Evolutionary conservation across 2,797 vertebrate genomes (phyloP).

Genomic region (Morus bassanus): DNA sequence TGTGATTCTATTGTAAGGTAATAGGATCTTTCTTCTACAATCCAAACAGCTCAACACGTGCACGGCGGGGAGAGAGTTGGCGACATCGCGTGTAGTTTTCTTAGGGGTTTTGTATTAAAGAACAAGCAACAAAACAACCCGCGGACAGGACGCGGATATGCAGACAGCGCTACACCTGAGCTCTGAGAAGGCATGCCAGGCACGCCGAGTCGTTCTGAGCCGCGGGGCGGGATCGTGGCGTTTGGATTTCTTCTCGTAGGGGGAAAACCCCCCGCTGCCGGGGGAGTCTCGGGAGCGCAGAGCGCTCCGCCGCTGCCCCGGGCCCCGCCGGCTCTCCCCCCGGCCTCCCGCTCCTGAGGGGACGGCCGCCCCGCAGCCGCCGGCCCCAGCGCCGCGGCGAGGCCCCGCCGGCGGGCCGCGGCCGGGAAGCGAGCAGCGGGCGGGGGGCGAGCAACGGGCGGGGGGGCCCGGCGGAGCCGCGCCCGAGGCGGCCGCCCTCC

Average conservation of each 20-base stretch:
- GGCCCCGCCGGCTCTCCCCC: background rate
- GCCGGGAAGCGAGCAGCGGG: background rate
- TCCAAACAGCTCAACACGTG: background rate
- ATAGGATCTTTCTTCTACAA: background rate
- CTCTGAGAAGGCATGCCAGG: background rate
- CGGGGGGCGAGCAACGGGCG: background rate
- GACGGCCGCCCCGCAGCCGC: no score
- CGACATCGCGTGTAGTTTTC: background rate
- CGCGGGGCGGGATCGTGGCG: background rate
- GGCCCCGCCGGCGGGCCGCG: no score
- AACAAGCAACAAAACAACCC: background rate
- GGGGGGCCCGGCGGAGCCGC: no score
- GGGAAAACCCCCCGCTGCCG: no score
- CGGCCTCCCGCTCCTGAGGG: rapidly evolving
- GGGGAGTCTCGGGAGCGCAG: rapidly evolving
- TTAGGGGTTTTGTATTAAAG: background rate
- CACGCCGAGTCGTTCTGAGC: background rate
- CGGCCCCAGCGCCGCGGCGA: background rate
- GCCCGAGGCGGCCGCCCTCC: no score
- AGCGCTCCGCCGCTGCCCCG: background rate
- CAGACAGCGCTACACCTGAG: no score
- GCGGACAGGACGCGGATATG: rapidly evolving
- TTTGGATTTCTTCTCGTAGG: no score
- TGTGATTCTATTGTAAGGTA: background rate
- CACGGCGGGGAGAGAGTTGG: rapidly evolving